Base-by-base conservation (phyloP, 2,888 invertebrate genomes). In the Scaptomyza tumidula region DNA sequence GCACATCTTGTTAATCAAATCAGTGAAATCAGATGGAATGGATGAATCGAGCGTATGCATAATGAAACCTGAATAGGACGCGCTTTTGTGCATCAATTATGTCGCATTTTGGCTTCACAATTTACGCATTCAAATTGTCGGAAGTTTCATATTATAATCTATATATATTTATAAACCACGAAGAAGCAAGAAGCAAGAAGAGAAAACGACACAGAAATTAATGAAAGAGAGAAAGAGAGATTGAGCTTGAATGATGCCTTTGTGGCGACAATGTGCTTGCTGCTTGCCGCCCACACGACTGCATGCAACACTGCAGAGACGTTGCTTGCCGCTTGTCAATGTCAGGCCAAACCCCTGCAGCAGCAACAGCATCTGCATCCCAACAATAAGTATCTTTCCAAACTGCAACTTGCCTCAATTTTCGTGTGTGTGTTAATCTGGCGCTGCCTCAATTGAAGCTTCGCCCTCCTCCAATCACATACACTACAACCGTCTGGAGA, bases 1-100 rank as follows among this genome's bases (percentile, higher is more conserved):
- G 35, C 16, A 63, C 45, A 57, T 35, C 41, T 69, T 52, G 75
- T 78, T 83, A 78, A 85, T 83, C 83, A 73, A 80, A 86, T 86
- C 78, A 78, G 63, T 39, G 53, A 29, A 56, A 31, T 31, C 27
- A 29, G 27, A 29, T 29, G 24, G 24, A 24, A 3, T 37, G 13
- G 16, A 49, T 35, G 65, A 50, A 49, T 48, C 66, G 55, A 70
- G 64, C 64, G 63, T 50, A 54, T 56, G 64, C 68, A 75, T 72
- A 78, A 78, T 78, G 70, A 78, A 68, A 68, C 69, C 62, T 78
- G 78, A 78, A 78, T 78, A 49, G 78, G 54, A 70, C 57, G 50
- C 67, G 55, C 76, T 65, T 41, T 72, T 85, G 86, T 85, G 77
- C 86, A 80, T 84, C 86, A 85, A 85, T 85, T 85, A 86, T 85